Evolutionary conservation across 1,140 invertebrate genomes (phyloP), one percentile per base, ranked within the genome.

Genomic region (Drosophila mauritiana): DNA sequence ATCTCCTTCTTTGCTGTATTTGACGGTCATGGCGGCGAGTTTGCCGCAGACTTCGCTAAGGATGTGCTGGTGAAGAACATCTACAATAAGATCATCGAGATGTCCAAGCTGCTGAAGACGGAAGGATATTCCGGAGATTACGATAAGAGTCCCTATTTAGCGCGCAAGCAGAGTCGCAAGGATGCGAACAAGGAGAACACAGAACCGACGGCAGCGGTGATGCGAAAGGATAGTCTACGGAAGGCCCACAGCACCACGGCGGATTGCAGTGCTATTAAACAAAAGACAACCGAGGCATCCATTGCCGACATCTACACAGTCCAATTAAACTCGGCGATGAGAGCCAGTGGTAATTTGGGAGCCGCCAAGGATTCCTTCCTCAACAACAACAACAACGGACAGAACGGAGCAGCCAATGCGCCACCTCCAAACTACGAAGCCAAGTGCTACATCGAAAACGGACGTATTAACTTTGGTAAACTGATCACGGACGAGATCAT

Each of bases 21-120:
- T 93, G 98, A 99, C 94, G 98, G 98, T 0, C 98, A 99, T 93
- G 98, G 98, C 56, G 98, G 98, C 52, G 97, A 98, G 93, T 98
- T 98, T 94, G 97, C 97, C 54, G 97, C 97, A 12, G 96, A 98
- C 85, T 98, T 97, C 93, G 97, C 96, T 17, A 95, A 96, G 90
- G 96, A 97, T 78, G 95, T 96, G 70, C 93, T 97, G 12, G 95
- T 97, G 65, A 95, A 95, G 82, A 96, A 95, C 90, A 93, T 98
- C 40, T 95, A 94, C 77, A 95, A 95, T 85, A 96, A 96, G 93
- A 94, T 97, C 25, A 93, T 95, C 22, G 95, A 96, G 90, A 92
- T 96, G 34, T 95, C 95, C 92, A 94, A 95, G 78, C 92, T 96
- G 31, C 94, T 96, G 70, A 86, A 86, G 42, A 64, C 40, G 22